A percentile compares a stretch with the other conserved stretches of the same genome.
These are phyloP conservation scores for Arenaria interpres DNA, from an alignment of 2,113 vertebrate species.

Conservation along the genomic window DNA sequence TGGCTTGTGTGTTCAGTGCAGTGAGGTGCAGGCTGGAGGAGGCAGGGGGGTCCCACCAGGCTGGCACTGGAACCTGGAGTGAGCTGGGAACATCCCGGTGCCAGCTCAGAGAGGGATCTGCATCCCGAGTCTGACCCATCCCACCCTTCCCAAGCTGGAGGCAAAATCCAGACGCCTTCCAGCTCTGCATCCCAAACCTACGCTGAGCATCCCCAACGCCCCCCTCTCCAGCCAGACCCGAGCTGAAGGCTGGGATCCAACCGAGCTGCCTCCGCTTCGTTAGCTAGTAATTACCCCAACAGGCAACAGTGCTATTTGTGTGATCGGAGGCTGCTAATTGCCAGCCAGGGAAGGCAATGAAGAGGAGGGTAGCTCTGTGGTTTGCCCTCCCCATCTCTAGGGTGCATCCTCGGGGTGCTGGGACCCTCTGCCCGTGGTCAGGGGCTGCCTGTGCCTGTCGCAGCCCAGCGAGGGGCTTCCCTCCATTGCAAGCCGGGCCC, in stretches of 20 bases:
- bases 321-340: neutral
- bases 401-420: fast-evolving
- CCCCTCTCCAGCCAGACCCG: neutral
- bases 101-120: fast-evolving
- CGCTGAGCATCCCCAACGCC: neutral
- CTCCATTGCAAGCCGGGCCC: neutral
- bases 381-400: neutral
- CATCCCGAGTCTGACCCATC: fast-evolving
- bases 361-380: neutral
- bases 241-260: neutral
- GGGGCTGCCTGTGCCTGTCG: fast-evolving
- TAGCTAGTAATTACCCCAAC: neutral
- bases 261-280: fast-evolving
- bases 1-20: neutral
- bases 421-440: fast-evolving
- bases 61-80: neutral
- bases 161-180: neutral
- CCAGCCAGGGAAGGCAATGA: fast-evolving
- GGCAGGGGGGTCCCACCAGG: fast-evolving
- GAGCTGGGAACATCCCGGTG: fast-evolving
- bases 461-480: neutral
- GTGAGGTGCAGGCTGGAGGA: neutral
- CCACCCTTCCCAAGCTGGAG: neutral
- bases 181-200: neutral
- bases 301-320: neutral